Evolutionary conservation across 1,140 invertebrate genomes (phyloP).

Genomic region (Leptestheria dahalacensis): DNA sequence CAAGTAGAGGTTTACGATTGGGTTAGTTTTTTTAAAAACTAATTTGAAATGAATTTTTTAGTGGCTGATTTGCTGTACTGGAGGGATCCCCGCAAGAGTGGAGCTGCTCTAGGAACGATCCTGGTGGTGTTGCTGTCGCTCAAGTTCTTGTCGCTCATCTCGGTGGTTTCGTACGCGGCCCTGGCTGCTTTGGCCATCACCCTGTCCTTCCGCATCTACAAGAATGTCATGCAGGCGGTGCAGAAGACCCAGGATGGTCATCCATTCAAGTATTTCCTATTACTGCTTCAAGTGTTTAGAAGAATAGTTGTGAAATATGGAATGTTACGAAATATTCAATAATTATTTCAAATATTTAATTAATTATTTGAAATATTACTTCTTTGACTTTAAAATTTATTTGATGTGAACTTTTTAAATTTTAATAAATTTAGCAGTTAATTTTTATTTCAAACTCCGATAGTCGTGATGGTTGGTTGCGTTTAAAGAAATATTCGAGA

Average conservation of each 20-base stretch:
- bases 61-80: conserved; percentile 93
- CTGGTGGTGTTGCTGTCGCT: conserved; percentile 76
- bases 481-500: too few relatives aligned
- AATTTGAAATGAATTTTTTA: conserved; percentile 27
- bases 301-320: too few relatives aligned
- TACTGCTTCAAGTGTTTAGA: too few relatives aligned
- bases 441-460: too few relatives aligned
- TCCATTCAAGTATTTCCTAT: conserved; percentile 74
- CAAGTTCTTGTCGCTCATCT: conserved; percentile 87
- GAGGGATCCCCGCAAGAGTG: conserved; percentile 86
- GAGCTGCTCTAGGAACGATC: conserved; percentile 72
- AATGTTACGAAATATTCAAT: too few relatives aligned
- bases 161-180: conserved; percentile 79
- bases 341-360: too few relatives aligned
- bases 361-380: too few relatives aligned
- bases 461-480: too few relatives aligned
- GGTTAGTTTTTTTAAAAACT: background rate
- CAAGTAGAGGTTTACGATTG: too few relatives aligned
- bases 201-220: conserved; percentile 86
- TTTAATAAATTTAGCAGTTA: too few relatives aligned
- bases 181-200: conserved; percentile 66
- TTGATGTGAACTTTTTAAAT: background rate
- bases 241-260: conserved; percentile 94
- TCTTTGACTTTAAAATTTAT: conserved; percentile 8
- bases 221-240: conserved; percentile 83